phyloP scores from a whole-genome alignment of 1,140 invertebrate genomes.

The Megalonaias nervosa region DNA sequence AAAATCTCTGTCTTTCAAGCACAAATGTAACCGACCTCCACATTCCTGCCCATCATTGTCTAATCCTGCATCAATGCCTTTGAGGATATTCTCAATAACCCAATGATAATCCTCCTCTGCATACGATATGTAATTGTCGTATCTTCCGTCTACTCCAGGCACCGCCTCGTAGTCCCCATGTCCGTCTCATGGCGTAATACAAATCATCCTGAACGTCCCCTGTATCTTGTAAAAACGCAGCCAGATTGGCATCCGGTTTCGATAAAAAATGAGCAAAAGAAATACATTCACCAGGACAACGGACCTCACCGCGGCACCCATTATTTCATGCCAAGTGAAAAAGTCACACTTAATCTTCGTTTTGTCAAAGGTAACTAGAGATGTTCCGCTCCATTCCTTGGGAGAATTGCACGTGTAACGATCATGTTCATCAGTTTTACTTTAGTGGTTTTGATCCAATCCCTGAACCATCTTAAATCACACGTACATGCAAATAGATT shows the following conservation, averaged over 20 bases:
- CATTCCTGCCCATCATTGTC: slow-evolving; percentile 12
- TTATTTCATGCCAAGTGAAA: slow-evolving; percentile 38
- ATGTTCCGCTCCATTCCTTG: slow-evolving; percentile 42
- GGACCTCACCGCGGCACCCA: slow-evolving; percentile 20
- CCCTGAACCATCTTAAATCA: slow-evolving; percentile 56
- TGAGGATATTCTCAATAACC: slow-evolving; percentile 43
- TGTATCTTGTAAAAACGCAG: slow-evolving; percentile 34
- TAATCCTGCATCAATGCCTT: slow-evolving; percentile 42
- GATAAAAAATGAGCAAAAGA: slow-evolving; percentile 35
- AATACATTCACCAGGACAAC: slow-evolving; percentile 31
- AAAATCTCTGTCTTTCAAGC: slow-evolving; percentile 42
- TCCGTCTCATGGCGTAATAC: neutral
- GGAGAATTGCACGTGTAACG: slow-evolving; percentile 49
- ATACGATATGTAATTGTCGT: slow-evolving; percentile 48
- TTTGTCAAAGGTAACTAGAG: slow-evolving; percentile 45
- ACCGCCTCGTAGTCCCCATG: slow-evolving; percentile 9
- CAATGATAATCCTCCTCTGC: slow-evolving; percentile 43
- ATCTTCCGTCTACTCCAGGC: slow-evolving; percentile 16
- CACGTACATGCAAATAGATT: slow-evolving; percentile 59
- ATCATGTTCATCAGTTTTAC: slow-evolving; percentile 27
- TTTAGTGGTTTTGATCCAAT: slow-evolving; percentile 51
- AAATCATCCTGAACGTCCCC: neutral
- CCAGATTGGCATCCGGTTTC: slow-evolving; percentile 48
- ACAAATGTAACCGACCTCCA: slow-evolving; percentile 38
- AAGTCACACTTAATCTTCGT: slow-evolving; percentile 51